Percentiles rank a stretch among this genome's conserved stretches.
Evolutionary conservation across 1,140 invertebrate species (phyloP).

Genomic region (Calliphora vicina): DNA sequence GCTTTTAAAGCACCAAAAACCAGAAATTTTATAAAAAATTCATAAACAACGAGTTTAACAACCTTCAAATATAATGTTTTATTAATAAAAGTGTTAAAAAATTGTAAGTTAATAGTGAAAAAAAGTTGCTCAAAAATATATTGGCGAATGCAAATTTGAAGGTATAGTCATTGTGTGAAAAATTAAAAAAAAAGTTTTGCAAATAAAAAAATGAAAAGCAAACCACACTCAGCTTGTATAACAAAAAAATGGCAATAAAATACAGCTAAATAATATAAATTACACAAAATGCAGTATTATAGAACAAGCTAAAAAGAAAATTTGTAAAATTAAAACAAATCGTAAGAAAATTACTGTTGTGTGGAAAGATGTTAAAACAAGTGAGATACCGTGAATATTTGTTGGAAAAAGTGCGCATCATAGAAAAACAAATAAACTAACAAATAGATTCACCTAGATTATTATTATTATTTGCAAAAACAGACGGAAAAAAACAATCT

Average conservation of each 20-base stretch:
- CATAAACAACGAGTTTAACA: background rate
- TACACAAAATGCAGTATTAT: background rate
- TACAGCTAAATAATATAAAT: background rate
- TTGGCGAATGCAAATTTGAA: slow-evolving; percentile 2
- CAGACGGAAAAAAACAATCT: background rate
- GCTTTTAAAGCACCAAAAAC: background rate
- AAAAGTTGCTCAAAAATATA: background rate
- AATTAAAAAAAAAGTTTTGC: background rate
- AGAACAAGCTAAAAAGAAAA: background rate
- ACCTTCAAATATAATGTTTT: slow-evolving; percentile 23
- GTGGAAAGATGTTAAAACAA: background rate
- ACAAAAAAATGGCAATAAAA: background rate
- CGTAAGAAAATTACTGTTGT: background rate
- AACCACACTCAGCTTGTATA: slow-evolving; percentile 7
- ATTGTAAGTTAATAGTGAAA: slow-evolving; percentile 16
- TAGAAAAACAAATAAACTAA: background rate
- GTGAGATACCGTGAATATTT: background rate
- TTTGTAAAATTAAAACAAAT: background rate
- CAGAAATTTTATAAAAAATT: background rate
- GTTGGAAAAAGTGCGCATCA: slow-evolving; percentile 31
- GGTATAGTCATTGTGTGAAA: background rate
- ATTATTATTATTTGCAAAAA: background rate
- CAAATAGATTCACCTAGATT: background rate
- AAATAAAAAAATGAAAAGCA: background rate
- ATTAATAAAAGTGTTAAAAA: slow-evolving; percentile 8